Conservation (phyloP, 1,140 invertebrate genomes). For the Eulimnadia texana region DNA sequence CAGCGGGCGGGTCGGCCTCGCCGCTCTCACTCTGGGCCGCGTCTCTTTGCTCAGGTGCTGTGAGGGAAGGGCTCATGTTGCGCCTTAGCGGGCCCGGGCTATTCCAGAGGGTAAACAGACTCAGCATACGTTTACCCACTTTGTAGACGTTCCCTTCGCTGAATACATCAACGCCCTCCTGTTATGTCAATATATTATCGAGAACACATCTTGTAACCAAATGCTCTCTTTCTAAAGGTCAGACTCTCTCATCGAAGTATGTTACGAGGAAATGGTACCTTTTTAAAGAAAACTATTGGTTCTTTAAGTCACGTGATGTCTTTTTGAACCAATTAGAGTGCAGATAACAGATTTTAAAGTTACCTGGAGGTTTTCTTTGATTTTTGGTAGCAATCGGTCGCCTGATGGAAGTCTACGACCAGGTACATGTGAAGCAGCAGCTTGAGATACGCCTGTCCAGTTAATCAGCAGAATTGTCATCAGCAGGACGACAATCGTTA, state of each 20-base stretch:
- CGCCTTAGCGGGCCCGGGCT: not conserved
- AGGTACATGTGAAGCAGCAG: too few species aligned
- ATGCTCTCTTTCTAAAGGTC: not conserved
- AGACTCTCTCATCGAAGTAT: not conserved
- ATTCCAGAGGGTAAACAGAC: slow-evolving; percentile 14
- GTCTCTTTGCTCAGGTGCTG: slow-evolving; percentile 6
- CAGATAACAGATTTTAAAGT: too few species aligned
- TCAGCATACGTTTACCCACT: slow-evolving; percentile 11
- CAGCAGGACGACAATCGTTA: too few species aligned
- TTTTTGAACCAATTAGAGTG: too few species aligned
- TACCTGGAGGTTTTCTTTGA: too few species aligned
- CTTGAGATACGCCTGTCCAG: too few species aligned
- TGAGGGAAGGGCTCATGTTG: slow-evolving; percentile 5
- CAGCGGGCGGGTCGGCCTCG: not conserved
- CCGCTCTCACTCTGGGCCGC: not conserved
- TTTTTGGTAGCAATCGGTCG: too few species aligned
- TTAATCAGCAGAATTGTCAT: too few species aligned
- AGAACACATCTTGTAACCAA: not conserved
- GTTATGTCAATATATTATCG: not conserved
- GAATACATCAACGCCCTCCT: not conserved
- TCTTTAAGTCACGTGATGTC: not conserved
- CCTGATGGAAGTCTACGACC: too few species aligned
- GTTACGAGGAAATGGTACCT: not conserved
- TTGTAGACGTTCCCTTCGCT: slow-evolving; percentile 2
- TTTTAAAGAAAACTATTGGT: not conserved